Base-by-base conservation (phyloP, 2,113 vertebrate genomes). In the Jacana jacana region DNA sequence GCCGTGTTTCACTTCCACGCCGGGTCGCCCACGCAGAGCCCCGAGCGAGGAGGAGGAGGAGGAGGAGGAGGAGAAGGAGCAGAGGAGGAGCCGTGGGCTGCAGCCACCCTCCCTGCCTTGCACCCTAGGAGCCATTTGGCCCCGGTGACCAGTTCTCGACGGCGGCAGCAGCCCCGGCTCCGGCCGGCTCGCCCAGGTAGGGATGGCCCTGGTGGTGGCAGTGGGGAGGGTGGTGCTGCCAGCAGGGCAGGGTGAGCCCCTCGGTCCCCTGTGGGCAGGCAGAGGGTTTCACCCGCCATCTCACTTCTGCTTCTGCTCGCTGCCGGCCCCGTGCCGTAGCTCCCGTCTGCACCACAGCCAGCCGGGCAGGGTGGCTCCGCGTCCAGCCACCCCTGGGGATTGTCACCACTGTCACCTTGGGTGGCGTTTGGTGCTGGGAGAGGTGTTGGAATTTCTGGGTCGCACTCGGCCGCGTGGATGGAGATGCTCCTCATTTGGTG, bases 111-210 rank as follows among this genome's bases (percentile, higher is more conserved):
- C 86, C 68, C 76, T 3, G 51, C 61, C 86, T 88, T 69, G 89
- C 86, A 86, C 91, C 95, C 92, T 89, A 71, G 88, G 92, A 97
- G 92, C 94, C 94, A 96, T 84, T 96, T 78, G 95, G 95, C 89
- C 93, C 73, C 10, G 7, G 91, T 95, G 95, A 89, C 93, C 95
- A 70, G 87, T 46, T 83, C 86, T 65, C 33, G 20, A 76, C 31
- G 1, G 84, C 25, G 18, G 76, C 37, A 1, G 84, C 95, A 88
- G 75, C 82, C 91, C 64, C n/a, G 51, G 85, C 92, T 93, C 92
- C 0, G 7, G 65, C 94, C n/a, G 7, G 65, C 88, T 87, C 11
- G 0, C 57, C 66, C 89, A 96, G 96, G 96, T 97, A 96, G 81
- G 96, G 64, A 31, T 23, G 78, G 49, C 27, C 1, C 5, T 3